Evolutionary conservation across 2,797 vertebrate species (phyloP).

Genomic region (Trematomus bernacchii): DNA sequence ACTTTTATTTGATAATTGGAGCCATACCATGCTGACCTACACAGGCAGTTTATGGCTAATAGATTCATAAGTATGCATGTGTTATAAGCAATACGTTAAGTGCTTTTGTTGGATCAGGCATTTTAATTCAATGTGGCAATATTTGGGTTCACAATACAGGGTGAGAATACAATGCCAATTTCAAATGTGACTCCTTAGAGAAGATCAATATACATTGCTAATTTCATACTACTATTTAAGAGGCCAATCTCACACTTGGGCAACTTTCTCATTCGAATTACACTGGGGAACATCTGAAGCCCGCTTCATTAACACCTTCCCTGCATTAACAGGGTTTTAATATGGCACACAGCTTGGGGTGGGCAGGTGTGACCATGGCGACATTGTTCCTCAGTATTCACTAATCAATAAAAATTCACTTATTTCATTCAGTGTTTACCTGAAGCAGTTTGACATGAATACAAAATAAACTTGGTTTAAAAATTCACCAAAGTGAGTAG

Average conservation of each 20-base stretch:
- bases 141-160: slow-evolving; percentile 71
- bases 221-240: slow-evolving; percentile 43
- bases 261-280: slow-evolving; percentile 35
- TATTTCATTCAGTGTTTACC: slow-evolving; percentile 81
- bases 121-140: slow-evolving; percentile 66
- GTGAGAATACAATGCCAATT: slow-evolving; percentile 65
- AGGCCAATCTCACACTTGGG: slow-evolving; percentile 53
- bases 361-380: slow-evolving; percentile 55
- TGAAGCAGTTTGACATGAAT: slow-evolving; percentile 82
- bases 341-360: slow-evolving; percentile 73
- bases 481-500: slow-evolving; percentile 71
- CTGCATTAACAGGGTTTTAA: slow-evolving; percentile 55
- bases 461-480: slow-evolving; percentile 60
- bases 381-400: slow-evolving; percentile 63
- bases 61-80: slow-evolving; percentile 75
- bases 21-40: slow-evolving; percentile 74
- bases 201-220: slow-evolving; percentile 44
- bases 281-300: slow-evolving; percentile 61
- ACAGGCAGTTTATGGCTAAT: slow-evolving; percentile 75
- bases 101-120: slow-evolving; percentile 81
- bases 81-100: slow-evolving; percentile 77
- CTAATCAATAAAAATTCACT: slow-evolving; percentile 62
- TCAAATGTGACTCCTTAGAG: slow-evolving; percentile 46
- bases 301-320: slow-evolving; percentile 51
- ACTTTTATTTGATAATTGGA: slow-evolving; percentile 65